phyloP scores from a whole-genome alignment of 1,140 invertebrate species.

The Megathymus violae region DNA sequence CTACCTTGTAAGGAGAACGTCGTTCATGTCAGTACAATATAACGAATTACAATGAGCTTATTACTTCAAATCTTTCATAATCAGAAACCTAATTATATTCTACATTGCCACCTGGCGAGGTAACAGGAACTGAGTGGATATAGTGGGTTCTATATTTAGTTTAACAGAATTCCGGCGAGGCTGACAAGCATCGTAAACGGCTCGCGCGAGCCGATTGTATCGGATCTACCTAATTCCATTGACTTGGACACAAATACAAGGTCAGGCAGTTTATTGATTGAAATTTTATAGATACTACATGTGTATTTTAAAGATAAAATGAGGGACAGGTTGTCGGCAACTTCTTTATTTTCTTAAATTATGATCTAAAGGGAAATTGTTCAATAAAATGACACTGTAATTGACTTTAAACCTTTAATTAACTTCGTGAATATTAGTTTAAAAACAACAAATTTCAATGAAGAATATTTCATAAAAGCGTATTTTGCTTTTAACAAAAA shows the following conservation, averaged over 20 bases:
- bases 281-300: background rate
- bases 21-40: background rate
- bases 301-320: too few relatives aligned
- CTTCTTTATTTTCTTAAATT: too few relatives aligned
- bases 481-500: too few relatives aligned
- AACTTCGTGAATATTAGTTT: too few relatives aligned
- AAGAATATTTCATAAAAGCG: too few relatives aligned
- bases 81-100: conserved; percentile 10
- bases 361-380: too few relatives aligned
- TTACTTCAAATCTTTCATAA: conserved; percentile 5
- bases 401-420: too few relatives aligned
- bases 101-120: conserved; percentile 11
- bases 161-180: conserved; percentile 18
- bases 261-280: conserved; percentile 6
- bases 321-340: too few relatives aligned
- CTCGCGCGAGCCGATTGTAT: conserved; percentile 18
- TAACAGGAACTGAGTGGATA: conserved; percentile 21
- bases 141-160: conserved; percentile 23
- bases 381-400: too few relatives aligned
- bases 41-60: conserved; percentile 6
- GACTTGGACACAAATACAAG: conserved; percentile 9
- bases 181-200: conserved; percentile 26
- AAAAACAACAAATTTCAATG: too few relatives aligned
- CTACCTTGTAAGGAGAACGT: background rate
- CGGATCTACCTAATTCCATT: conserved; percentile 30